Conservation (phyloP, 2,888 invertebrate genomes). For the Acronicta alni region DNA sequence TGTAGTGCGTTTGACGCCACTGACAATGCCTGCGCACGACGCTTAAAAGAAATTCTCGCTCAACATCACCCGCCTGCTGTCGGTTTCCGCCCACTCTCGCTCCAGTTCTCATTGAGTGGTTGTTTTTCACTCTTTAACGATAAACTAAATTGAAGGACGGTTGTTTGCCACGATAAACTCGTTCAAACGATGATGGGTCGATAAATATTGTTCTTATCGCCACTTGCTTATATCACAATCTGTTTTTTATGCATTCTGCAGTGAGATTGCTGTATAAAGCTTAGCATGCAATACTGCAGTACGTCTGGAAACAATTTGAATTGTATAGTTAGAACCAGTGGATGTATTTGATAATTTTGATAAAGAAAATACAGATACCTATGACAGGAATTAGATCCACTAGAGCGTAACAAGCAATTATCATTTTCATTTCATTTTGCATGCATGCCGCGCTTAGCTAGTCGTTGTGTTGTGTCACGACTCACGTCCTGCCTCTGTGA, state of each 20-base stretch:
- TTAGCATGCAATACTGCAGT: constrained; percentile 14
- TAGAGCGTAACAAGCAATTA: constrained; percentile 12
- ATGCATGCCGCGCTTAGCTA: not conserved
- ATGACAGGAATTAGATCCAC: not conserved
- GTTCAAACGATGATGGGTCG: constrained; percentile 11
- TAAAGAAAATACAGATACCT: too few relatives aligned
- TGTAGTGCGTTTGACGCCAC: constrained; percentile 24
- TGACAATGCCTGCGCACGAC: constrained; percentile 32
- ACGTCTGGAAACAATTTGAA: too few relatives aligned
- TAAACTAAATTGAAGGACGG: constrained; percentile 58
- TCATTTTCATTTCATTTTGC: constrained; percentile 18
- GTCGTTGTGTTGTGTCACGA: constrained; percentile 3
- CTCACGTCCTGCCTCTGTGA: constrained; percentile 22
- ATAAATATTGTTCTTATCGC: constrained; percentile 12
- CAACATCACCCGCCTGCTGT: constrained; percentile 50
- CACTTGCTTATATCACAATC: not conserved
- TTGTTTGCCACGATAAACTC: constrained; percentile 33
- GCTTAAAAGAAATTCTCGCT: constrained; percentile 52
- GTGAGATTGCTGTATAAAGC: not conserved
- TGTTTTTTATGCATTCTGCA: constrained; percentile 1
- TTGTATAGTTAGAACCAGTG: too few relatives aligned
- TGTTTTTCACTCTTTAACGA: constrained; percentile 57
- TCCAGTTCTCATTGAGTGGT: constrained; percentile 61
- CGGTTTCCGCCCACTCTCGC: constrained; percentile 56
- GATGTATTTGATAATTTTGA: too few relatives aligned